A percentile compares a stretch with the other conserved stretches of the same genome.
Conservation (phyloP, 2,113 vertebrate genomes). For the Paraplagusia blochii region DNA sequence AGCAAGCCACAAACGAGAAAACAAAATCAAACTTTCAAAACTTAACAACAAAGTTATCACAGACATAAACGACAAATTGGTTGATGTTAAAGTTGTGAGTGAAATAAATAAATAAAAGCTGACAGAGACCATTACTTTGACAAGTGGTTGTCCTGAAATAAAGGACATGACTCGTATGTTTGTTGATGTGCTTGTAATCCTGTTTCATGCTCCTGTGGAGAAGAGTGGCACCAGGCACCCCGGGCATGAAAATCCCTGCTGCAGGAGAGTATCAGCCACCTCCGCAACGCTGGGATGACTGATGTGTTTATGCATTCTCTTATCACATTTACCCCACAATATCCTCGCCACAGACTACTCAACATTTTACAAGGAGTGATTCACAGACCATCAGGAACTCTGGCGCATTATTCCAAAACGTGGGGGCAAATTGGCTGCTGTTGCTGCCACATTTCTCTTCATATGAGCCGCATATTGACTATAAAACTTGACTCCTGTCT, state of each 20-base stretch:
- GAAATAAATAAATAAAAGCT: conserved; percentile 27
- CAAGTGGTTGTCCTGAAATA: conserved; percentile 47
- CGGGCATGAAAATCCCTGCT: conserved; percentile 69
- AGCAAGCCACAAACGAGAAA: too few relatives aligned
- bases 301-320: conserved; percentile 67
- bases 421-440: conserved; percentile 30
- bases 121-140: conserved; percentile 37
- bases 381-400: conserved; percentile 48
- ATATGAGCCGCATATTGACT: conserved; percentile 46
- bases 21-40: too few relatives aligned
- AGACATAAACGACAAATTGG: too few relatives aligned
- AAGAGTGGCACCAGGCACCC: conserved; percentile 59
- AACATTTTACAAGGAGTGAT: conserved; percentile 45
- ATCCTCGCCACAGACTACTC: conserved; percentile 40
- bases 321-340: conserved; percentile 58
- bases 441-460: conserved; percentile 57
- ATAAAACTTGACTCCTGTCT: conserved; percentile 26
- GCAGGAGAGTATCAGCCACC: conserved; percentile 59
- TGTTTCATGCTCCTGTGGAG: conserved; percentile 69
- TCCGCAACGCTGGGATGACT: conserved; percentile 62
- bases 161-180: conserved; percentile 56
- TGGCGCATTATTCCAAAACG: conserved; percentile 49
- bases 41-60: too few relatives aligned
- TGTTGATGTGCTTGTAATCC: conserved; percentile 69
- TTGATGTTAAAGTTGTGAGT: background rate